These are phyloP conservation scores for Odontamblyopus rebecca DNA, from an alignment of 2,797 vertebrate genomes.

Conservation along the genomic window DNA sequence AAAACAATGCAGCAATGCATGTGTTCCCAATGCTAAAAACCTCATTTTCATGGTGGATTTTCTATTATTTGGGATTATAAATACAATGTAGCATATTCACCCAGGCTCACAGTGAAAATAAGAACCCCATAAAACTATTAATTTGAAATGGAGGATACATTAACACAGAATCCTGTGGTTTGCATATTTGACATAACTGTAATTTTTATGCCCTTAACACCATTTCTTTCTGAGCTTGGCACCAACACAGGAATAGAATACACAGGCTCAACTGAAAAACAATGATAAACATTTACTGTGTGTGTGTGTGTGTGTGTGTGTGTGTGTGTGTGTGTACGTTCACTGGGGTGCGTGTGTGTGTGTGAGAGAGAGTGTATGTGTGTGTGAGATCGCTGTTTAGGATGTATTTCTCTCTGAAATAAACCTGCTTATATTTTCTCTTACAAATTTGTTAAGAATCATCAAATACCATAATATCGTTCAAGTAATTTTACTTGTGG, in stretches of 20 bases:
- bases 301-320: no score
- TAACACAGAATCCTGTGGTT: background rate
- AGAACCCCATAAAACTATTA: background rate
- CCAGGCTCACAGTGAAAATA: slow-evolving; percentile 1
- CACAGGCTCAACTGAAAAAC: background rate
- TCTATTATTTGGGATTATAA: slow-evolving; percentile 1
- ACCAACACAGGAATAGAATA: background rate
- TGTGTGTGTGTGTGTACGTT: no score
- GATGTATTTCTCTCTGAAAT: background rate
- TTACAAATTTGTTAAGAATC: no score
- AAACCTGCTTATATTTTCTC: background rate
- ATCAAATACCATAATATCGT: background rate
- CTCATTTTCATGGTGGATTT: slow-evolving; percentile 1
- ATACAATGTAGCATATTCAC: background rate
- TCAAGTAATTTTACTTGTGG: background rate
- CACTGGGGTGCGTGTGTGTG: background rate
- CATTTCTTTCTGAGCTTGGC: background rate
- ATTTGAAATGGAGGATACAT: background rate
- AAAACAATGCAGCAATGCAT: slow-evolving; percentile 13
- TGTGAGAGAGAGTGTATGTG: no score
- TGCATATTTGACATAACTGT: background rate
- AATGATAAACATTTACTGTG: background rate
- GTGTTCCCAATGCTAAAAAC: slow-evolving; percentile 7
- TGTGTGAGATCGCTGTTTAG: background rate
- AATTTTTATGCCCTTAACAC: background rate